These are phyloP conservation scores for Asteroscopus sphinx DNA, from an alignment of 2,888 invertebrate species.

Conservation along the genomic window DNA sequence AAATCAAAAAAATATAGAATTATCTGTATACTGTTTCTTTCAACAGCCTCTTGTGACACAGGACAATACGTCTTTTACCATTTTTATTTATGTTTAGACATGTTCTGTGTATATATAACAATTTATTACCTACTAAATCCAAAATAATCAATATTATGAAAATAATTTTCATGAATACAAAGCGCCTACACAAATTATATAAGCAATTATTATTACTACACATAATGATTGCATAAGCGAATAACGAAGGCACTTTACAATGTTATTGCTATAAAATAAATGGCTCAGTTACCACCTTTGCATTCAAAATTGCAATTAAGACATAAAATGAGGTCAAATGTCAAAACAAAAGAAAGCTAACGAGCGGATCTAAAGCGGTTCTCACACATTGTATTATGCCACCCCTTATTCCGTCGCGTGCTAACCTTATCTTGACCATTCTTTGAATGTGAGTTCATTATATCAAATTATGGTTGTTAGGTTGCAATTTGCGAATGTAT, in stretches of 20 bases:
- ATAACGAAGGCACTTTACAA: conserved; percentile 26
- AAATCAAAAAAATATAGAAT: too few species aligned
- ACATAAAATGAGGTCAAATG: conserved; percentile 60
- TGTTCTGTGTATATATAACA: background rate
- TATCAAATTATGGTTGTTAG: conserved; percentile 78
- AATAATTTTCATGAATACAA: conserved; percentile 11
- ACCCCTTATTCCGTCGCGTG: conserved; percentile 69
- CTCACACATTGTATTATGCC: conserved; percentile 56
- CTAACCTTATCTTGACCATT: conserved; percentile 67
- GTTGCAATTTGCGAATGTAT: conserved; percentile 76
- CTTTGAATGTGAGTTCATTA: conserved; percentile 74
- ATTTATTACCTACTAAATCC: background rate
- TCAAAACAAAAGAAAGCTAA: conserved; percentile 58
- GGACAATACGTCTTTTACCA: too few species aligned
- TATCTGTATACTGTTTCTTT: too few species aligned
- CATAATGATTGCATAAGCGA: conserved; percentile 38
- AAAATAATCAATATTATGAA: background rate
- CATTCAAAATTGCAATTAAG: conserved; percentile 47
- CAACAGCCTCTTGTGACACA: too few species aligned
- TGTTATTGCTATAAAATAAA: conserved; percentile 7
- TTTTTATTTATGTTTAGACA: too few species aligned
- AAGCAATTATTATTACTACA: conserved; percentile 51
- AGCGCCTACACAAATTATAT: conserved; percentile 59
- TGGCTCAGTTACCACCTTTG: conserved; percentile 12
- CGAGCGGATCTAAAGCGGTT: conserved; percentile 55